Evolutionary conservation across 2,888 invertebrate species (phyloP), one percentile per base, ranked within the genome.

Genomic region (Tenthredo amoena): DNA sequence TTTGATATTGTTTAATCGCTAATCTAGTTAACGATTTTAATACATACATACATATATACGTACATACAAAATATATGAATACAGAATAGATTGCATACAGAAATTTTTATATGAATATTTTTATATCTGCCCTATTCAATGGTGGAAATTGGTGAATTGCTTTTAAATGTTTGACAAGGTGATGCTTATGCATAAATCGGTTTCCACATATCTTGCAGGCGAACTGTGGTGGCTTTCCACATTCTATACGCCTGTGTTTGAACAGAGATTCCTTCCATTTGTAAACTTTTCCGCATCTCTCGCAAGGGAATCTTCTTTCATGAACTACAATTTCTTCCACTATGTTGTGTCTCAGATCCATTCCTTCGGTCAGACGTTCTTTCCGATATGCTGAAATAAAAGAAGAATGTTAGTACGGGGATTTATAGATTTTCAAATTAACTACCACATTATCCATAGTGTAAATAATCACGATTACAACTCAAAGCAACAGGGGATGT

Each of bases 181-280:
- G 94, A 88, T 94, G 95, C 86, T 94, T 95, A 87, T 94, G 94
- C 91, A 94, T 94, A 88, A 94, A 94, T 71, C 91, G 91, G 85
- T 93, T 90, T 37, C 90, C 91, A 87, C 94, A 94, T 50, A 91
- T 85, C 6, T 90, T 88, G 87, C 94, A 94, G 72, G 86, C 87
- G 87, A 93, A 93, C 77, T 90, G 90, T 3, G 93, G 93, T 9
- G 87, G 85, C 81, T 91, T 92, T 7, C 92, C 92, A 85, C 93
- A 93, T 85, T 93, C 92, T 84, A 91, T 88, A 31, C 92, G 90
- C 12, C 86, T 87, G 87, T 93, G 93, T 87, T 92, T 92, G 55
- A 89, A 87, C 65, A 94, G 87, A 2, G 92, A 92, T 65, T 90
- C 91, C 86, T 90, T 92, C 90, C 91, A 91, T 85, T 90, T 91